A percentile compares a stretch with the other conserved stretches of the same genome.
These are phyloP conservation scores for Otis tarda DNA, from an alignment of 2,113 vertebrate genomes.

Conservation along the genomic window DNA sequence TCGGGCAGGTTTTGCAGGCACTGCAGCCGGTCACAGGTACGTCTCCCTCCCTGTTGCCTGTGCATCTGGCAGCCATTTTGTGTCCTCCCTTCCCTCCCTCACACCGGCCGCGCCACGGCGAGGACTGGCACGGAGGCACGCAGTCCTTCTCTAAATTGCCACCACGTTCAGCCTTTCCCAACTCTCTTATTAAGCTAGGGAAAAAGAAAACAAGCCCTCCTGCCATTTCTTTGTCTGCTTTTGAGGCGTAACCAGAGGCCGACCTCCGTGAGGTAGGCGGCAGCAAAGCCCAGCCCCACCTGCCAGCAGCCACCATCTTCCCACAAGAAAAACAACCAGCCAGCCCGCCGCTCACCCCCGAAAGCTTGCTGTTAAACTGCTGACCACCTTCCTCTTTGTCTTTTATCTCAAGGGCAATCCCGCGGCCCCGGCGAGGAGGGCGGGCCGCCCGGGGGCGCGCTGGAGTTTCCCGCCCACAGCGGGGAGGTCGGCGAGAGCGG, in stretches of 20 bases:
- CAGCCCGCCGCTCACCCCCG: rapidly evolving
- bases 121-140: rapidly evolving
- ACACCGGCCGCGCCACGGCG: rapidly evolving
- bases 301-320: not conserved
- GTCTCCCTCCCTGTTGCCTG: rapidly evolving
- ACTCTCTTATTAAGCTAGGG: not conserved
- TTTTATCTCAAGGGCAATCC: no score
- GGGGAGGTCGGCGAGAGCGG: no score
- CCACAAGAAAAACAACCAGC: rapidly evolving
- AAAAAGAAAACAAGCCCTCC: no score
- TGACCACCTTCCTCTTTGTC: not conserved
- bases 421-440: no score
- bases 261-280: rapidly evolving
- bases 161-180: not conserved
- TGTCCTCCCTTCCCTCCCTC: not conserved
- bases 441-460: not conserved
- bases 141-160: no score
- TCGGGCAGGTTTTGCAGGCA: not conserved
- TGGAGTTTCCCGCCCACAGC: no score
- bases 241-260: rapidly evolving
- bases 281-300: not conserved
- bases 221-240: not conserved
- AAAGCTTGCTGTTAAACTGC: no score
- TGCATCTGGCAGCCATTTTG: not conserved
- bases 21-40: not conserved